Base-by-base conservation (phyloP, 1,140 invertebrate species). In the Formica selysi region DNA sequence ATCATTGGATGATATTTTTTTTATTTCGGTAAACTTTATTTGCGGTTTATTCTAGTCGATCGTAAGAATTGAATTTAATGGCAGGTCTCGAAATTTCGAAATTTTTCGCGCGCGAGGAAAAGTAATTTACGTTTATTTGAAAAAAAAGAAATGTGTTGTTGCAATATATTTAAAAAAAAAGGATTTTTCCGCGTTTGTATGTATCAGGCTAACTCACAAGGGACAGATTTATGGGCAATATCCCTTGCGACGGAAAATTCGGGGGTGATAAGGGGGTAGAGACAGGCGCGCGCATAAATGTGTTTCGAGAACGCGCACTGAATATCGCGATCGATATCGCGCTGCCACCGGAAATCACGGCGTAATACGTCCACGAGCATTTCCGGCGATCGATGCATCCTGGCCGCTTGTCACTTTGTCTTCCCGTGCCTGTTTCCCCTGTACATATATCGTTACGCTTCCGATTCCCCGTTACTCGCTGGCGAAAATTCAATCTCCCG, bases 161-260 rank as follows among this genome's bases (percentile, higher is more conserved):
- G 38, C 54, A 38, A 83, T 83, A 74, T 74, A 83, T 83, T 83
- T 61, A 83, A 79, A 80, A 81, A 29, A 29, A 70, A 59, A 71
- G 70, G 36, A 61, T 81, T 83, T 57, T 81, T 8, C 51, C 19
- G 26, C 79, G 68, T 83, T 74, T 44, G 79, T 81, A 81, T 59
- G 67, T 73, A 73, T 79, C 79, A 51, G 16, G 41, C 22, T 73
- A 61, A 81, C 67, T 81, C 79, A 26, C 79, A 38, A 74, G 44
- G n/a, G 79, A 83, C 51, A 73, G 79, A 83, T 83, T 83, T 83
- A 83, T 83, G 54, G 79, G 79, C 79, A 83, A 83, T 74, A 83
- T 83, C 79, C 54, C 32, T 57, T n/a, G 54, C 68, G 26, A 83
- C 38, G 54, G 79, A 83, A 83, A 83, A 83, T 83, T 83, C 79